These are phyloP conservation scores for Vultur gryphus DNA, from an alignment of 2,797 vertebrate genomes.

Conservation along the genomic window DNA sequence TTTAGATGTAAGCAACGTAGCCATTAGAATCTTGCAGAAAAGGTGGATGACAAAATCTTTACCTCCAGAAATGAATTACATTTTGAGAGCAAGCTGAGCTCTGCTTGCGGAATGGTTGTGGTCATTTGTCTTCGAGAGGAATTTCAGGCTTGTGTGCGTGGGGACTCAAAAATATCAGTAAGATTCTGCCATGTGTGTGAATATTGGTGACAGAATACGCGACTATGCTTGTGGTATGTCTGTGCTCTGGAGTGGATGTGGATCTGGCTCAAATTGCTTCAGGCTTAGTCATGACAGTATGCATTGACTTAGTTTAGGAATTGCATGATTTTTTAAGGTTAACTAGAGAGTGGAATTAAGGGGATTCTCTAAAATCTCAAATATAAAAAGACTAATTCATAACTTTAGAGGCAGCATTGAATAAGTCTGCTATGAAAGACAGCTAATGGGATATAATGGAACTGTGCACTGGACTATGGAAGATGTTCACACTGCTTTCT, in stretches of 20 bases:
- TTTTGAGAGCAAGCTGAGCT: background rate
- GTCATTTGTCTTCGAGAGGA: background rate
- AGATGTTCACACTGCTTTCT: background rate
- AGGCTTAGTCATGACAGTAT: background rate
- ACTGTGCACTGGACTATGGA: background rate
- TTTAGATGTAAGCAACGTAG: background rate
- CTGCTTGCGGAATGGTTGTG: background rate
- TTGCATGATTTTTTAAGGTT: background rate
- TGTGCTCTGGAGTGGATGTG: background rate
- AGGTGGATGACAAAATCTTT: background rate
- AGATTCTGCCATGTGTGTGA: background rate
- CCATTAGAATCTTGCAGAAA: background rate
- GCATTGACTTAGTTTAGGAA: background rate
- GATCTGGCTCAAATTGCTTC: background rate
- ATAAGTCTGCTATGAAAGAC: background rate
- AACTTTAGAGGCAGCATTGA: background rate
- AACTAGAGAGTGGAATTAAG: background rate
- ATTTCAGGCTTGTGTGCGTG: fast-evolving
- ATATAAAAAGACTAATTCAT: background rate
- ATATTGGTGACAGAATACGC: background rate
- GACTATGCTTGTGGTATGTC: background rate
- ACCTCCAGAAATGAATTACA: background rate
- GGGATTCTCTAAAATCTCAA: background rate
- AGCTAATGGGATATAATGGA: background rate
- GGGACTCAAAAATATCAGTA: background rate